These are phyloP conservation scores for Candidula unifasciata DNA, from an alignment of 2,888 invertebrate species.

Conservation along the genomic window DNA sequence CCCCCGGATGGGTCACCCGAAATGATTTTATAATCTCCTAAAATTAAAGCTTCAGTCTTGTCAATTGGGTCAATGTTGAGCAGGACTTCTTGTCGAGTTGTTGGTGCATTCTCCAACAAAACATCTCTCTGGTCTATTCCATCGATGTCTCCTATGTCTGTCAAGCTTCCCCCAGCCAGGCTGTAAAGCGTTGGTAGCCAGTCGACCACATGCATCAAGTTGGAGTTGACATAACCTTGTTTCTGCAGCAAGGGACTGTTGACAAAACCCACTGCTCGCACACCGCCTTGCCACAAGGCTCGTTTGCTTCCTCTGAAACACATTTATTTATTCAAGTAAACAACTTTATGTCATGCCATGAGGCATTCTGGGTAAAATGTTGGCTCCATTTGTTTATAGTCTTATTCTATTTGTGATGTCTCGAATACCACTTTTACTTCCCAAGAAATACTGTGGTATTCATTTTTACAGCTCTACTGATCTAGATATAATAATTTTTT, in stretches of 20 bases:
- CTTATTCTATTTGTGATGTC: too few species aligned
- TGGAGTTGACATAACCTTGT: constrained; percentile 83
- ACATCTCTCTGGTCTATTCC: constrained; percentile 87
- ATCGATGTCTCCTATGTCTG: constrained; percentile 79
- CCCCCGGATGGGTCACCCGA: constrained; percentile 64
- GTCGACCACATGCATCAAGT: constrained; percentile 89
- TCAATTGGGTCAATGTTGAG: constrained; percentile 73
- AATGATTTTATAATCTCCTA: constrained; percentile 73
- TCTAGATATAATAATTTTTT: too few species aligned
- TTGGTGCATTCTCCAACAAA: constrained; percentile 82
- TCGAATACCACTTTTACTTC: too few species aligned
- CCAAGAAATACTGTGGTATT: too few species aligned
- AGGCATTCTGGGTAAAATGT: too few species aligned
- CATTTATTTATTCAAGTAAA: not conserved
- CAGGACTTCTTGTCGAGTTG: constrained; percentile 82
- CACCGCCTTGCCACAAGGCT: constrained; percentile 84
- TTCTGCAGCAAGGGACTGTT: constrained; percentile 86
- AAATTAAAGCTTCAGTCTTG: constrained; percentile 64
- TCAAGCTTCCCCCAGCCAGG: constrained; percentile 82
- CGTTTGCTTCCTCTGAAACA: constrained; percentile 74
- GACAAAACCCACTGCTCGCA: constrained; percentile 87
- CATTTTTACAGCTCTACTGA: too few species aligned
- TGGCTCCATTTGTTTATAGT: too few species aligned
- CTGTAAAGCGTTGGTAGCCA: constrained; percentile 91
- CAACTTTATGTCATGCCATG: too few species aligned